phyloP scores from a whole-genome alignment of 2,888 invertebrate species.

The Malacosoma neustria region DNA sequence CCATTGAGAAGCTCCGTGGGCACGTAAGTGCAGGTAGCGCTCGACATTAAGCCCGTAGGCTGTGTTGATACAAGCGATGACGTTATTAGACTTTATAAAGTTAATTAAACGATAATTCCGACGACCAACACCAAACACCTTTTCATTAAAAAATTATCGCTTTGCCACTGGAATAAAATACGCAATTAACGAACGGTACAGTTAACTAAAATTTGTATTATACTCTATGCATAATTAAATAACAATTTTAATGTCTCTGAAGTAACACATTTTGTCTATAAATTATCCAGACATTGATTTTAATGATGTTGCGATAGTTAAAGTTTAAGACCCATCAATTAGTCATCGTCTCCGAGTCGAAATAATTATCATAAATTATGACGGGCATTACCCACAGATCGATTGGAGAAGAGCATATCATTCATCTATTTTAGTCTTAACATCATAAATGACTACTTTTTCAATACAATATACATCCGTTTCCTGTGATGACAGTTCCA shows the following conservation, averaged over 20 bases:
- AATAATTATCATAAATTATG: slow-evolving; percentile 24
- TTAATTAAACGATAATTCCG: not conserved
- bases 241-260: not conserved
- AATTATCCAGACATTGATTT: slow-evolving; percentile 1
- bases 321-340: slow-evolving; percentile 4
- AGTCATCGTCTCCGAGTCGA: slow-evolving; percentile 8
- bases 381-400: slow-evolving; percentile 24
- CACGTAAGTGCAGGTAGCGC: slow-evolving; percentile 47
- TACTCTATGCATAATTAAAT: not conserved
- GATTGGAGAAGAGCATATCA: slow-evolving; percentile 22
- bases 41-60: not conserved
- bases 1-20: slow-evolving; percentile 40
- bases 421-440: slow-evolving; percentile 31
- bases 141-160: not conserved
- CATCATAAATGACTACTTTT: slow-evolving; percentile 35
- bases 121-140: not conserved
- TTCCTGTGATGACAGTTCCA: slow-evolving; percentile 22
- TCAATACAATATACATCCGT: slow-evolving; percentile 16
- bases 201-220: not conserved
- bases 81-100: not conserved
- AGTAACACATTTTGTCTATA: slow-evolving; percentile 1
- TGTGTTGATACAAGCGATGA: not conserved
- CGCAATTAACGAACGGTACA: not conserved
- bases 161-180: not conserved
- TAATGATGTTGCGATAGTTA: slow-evolving; percentile 3